Evolutionary conservation across 2,888 invertebrate species (phyloP), one percentile per base, ranked within the genome.

Genomic region (Drosophila seclusa): DNA sequence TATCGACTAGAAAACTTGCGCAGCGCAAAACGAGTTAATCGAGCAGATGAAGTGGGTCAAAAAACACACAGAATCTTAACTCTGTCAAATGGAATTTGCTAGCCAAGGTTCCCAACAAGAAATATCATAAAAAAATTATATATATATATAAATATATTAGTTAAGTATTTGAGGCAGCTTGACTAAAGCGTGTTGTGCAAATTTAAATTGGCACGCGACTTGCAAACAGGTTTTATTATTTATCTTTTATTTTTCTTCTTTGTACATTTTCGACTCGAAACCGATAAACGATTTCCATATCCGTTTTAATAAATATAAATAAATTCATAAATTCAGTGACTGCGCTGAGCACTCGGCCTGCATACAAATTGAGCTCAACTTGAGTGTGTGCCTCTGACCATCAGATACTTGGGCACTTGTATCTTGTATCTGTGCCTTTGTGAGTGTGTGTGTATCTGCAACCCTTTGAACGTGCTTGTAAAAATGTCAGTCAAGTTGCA

Each of bases 261-360:
- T 50, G 3, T 8, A 40, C n/a, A 55, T 48, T 48, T 45, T 60
- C n/a, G 29, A 34, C 57, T 68, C 24, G 32, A 57, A 8, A 72
- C 76, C 72, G 59, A 76, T 76, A 71, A 86, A 75, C 78, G 73
- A 78, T 84, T 88, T 68, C 63, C 89, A 87, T 84, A 89, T 89
- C 89, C 89, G 83, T 87, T 84, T 83, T 66, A 58, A 68, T 71
- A 83, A 80, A 60, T 27, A 27, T 27, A 27, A 27, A 27, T 27
- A 27, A 27, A 27, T 27, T 27, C 76, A 76, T 73, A 68, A 71
- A 75, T 82, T 76, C 57, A 65, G 69, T 80, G 69, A 73, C 67
- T 63, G 64, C 65, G 53, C 36, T 55, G 61, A 74, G 71, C 67
- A 57, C 60, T 60, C 65, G 80, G 53, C 71, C 68, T 80, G 83